Evolutionary conservation across 2,113 vertebrate species (phyloP).

Genomic region (Tricholaema leucomelas): DNA sequence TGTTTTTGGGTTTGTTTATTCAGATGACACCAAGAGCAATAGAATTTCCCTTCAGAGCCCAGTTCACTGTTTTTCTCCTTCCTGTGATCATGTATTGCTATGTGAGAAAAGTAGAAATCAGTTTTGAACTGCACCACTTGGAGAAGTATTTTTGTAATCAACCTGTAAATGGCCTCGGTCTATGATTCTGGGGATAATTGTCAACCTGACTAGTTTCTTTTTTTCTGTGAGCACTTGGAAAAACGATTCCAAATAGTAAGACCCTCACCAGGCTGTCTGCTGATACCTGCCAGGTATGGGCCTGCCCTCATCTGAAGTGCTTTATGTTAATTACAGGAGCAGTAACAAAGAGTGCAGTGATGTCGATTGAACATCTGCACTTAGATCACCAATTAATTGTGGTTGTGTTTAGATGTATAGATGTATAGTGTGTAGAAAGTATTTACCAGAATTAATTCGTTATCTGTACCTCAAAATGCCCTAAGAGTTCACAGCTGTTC

Average conservation of each 20-base stretch:
- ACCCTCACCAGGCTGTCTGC: neutral
- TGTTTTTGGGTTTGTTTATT: neutral
- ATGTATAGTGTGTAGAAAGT: neutral
- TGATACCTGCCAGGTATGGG: rapidly evolving
- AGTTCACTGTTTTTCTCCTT: neutral
- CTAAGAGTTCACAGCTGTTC: neutral
- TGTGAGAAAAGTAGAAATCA: neutral
- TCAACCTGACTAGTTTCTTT: neutral
- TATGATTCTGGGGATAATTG: neutral
- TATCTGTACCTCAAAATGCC: neutral
- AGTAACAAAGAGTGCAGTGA: neutral
- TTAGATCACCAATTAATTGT: neutral
- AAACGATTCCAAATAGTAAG: neutral
- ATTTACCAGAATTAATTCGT: neutral
- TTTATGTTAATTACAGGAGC: neutral
- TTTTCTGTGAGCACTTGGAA: neutral
- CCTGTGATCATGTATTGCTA: neutral
- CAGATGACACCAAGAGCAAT: neutral
- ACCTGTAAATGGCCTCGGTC: neutral
- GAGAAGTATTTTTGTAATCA: neutral
- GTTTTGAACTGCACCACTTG: neutral
- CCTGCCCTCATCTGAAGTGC: neutral
- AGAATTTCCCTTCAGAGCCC: neutral
- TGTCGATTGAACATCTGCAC: neutral
- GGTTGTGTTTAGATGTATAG: neutral